Conservation (phyloP, 2,797 vertebrate species). For the Telmatherina bonti region DNA sequence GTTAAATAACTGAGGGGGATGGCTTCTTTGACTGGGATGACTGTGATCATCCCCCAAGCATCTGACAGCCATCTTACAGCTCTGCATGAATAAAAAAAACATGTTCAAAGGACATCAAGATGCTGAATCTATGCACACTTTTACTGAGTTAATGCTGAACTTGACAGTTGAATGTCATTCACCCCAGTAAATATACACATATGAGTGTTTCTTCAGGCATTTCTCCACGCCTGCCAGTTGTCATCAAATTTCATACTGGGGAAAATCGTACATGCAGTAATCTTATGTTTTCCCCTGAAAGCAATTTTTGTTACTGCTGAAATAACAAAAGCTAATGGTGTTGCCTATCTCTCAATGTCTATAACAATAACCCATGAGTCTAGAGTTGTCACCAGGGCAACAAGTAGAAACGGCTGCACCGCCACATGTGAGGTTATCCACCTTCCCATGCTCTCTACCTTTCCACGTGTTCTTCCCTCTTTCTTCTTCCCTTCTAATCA, state of each 20-base stretch:
- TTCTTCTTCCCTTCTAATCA: constrained; percentile 49
- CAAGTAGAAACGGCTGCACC: constrained; percentile 8
- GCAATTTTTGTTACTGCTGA: constrained; percentile 58
- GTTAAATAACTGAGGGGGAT: constrained; percentile 37
- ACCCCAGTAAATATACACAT: constrained; percentile 10
- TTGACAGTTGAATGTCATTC: constrained; percentile 24
- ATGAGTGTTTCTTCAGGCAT: constrained; percentile 1
- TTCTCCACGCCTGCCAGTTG: constrained; percentile 52
- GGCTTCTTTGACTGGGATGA: constrained; percentile 48
- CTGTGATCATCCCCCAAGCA: constrained; percentile 44
- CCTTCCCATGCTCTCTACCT: constrained; percentile 15
- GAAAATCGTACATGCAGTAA: constrained; percentile 57
- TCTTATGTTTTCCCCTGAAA: constrained; percentile 36
- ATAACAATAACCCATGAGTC: constrained; percentile 44
- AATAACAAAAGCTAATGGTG: constrained; percentile 44
- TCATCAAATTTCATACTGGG: constrained; percentile 48
- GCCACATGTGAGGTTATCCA: constrained; percentile 5
- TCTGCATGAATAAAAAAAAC: constrained; percentile 37
- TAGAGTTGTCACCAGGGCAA: constrained; percentile 33
- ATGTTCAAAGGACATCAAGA: constrained; percentile 22
- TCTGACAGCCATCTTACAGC: constrained; percentile 25
- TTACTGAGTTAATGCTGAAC: constrained; percentile 31
- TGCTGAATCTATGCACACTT: constrained; percentile 24
- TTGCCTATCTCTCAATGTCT: constrained; percentile 30
- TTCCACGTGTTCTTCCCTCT: constrained; percentile 1